A percentile compares a stretch with the other conserved stretches of the same genome.
Conservation (phyloP, 2,113 vertebrate genomes). For the Phycodurus eques region DNA sequence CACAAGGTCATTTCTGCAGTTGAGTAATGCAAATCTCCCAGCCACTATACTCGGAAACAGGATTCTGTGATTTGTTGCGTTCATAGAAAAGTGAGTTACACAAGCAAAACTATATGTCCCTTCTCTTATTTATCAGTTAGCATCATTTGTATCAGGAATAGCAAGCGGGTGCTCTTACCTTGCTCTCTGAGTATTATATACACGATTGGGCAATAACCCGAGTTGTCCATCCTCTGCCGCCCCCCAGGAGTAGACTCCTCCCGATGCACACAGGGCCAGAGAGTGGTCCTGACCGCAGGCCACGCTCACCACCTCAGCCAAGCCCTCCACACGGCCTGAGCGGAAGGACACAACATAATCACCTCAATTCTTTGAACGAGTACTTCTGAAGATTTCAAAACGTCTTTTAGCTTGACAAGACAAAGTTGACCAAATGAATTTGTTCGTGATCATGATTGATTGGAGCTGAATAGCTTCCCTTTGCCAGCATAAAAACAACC, state of each 20-base stretch:
- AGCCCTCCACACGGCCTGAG: constrained; percentile 44
- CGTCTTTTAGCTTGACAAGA: too few relatives aligned
- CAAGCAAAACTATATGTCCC: not conserved
- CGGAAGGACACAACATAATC: not conserved
- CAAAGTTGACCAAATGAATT: too few relatives aligned
- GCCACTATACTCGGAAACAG: too few relatives aligned
- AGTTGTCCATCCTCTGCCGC: constrained; percentile 84
- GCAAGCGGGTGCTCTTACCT: constrained; percentile 64
- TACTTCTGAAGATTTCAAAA: too few relatives aligned
- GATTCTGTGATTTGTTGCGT: too few relatives aligned
- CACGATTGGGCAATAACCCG: constrained; percentile 67
- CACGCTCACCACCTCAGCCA: constrained; percentile 69
- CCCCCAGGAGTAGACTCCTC: constrained; percentile 91
- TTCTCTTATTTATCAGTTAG: not conserved
- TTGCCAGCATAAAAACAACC: too few relatives aligned
- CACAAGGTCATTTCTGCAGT: too few relatives aligned
- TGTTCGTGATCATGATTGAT: too few relatives aligned
- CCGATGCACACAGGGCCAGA: constrained; percentile 84
- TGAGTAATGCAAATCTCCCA: too few relatives aligned
- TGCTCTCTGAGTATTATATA: constrained; percentile 72
- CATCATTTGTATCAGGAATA: not conserved
- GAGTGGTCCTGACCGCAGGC: constrained; percentile 90
- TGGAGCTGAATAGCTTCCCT: too few relatives aligned
- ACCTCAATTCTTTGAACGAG: not conserved
- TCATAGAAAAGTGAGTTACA: not conserved